Conservation (phyloP, 2,797 vertebrate genomes). For the Sitta carolinensis region DNA sequence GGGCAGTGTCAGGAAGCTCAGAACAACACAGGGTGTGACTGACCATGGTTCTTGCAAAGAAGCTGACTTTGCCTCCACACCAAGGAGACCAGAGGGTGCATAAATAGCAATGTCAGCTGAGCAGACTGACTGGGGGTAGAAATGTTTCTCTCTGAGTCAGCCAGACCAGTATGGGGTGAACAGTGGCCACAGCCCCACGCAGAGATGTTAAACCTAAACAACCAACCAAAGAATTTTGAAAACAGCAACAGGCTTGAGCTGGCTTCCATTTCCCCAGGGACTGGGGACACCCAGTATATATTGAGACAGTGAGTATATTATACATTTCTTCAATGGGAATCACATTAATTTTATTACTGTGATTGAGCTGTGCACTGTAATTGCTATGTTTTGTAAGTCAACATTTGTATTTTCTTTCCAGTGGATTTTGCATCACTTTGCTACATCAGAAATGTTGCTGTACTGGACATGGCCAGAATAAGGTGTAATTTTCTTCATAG, state of each 20-base stretch:
- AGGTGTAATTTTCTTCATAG: neutral
- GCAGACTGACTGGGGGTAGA: neutral
- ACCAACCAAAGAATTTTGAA: neutral
- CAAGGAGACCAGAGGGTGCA: neutral
- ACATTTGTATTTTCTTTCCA: neutral
- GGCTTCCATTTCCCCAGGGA: neutral
- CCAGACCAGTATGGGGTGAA: neutral
- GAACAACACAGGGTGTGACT: neutral
- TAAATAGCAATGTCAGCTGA: neutral
- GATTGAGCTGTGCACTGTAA: neutral
- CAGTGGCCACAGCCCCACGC: neutral
- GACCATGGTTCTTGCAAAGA: neutral
- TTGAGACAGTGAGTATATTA: neutral
- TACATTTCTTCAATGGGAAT: neutral
- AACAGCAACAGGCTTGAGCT: neutral
- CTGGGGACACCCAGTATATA: neutral
- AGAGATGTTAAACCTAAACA: neutral
- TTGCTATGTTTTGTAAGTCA: neutral
- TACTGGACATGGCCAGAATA: neutral
- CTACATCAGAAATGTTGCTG: neutral
- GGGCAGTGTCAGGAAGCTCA: neutral
- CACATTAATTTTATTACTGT: neutral
- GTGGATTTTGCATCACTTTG: neutral
- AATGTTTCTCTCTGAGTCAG: neutral
- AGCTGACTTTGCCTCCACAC: neutral